A percentile compares a stretch with the other conserved stretches of the same genome.
These are phyloP conservation scores for Limenitis camilla DNA, from an alignment of 2,888 invertebrate genomes.

Conservation along the genomic window DNA sequence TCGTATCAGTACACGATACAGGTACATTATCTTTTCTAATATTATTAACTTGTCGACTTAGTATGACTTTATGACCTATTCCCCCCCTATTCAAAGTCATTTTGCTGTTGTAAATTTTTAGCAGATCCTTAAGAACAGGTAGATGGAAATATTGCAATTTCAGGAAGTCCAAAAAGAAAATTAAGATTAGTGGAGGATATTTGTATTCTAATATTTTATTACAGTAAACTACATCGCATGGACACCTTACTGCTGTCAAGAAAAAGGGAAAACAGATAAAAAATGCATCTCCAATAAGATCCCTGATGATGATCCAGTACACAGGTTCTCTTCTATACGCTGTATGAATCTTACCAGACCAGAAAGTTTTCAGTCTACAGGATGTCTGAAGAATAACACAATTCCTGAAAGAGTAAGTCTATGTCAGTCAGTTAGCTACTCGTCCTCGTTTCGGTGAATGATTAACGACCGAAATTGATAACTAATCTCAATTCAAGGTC, in stretches of 20 bases:
- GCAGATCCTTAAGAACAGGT: too few species aligned
- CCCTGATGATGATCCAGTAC: constrained; percentile 35
- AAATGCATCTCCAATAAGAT: constrained; percentile 32
- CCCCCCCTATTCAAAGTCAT: too few species aligned
- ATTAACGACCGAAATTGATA: too few species aligned
- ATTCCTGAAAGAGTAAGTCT: constrained; percentile 30
- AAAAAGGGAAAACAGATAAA: constrained; percentile 29
- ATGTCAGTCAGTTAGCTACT: not conserved
- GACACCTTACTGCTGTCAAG: constrained; percentile 36
- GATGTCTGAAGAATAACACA: constrained; percentile 31
- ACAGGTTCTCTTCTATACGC: constrained; percentile 34
- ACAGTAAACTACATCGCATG: constrained; percentile 36
- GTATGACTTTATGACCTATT: too few species aligned
- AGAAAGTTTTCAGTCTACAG: constrained; percentile 32
- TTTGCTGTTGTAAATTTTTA: too few species aligned
- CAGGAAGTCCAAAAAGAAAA: not conserved
- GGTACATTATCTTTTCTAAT: too few species aligned
- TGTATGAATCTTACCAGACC: constrained; percentile 41
- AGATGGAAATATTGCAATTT: not conserved
- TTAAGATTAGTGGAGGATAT: not conserved
- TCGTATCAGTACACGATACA: constrained; percentile 33
- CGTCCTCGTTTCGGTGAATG: not conserved
- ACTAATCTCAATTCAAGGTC: too few species aligned
- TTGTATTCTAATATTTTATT: constrained; percentile 4
- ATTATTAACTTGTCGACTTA: too few species aligned